These are phyloP conservation scores for Salvelinus sp. DNA, from an alignment of 2,113 vertebrate genomes.

Conservation along the genomic window DNA sequence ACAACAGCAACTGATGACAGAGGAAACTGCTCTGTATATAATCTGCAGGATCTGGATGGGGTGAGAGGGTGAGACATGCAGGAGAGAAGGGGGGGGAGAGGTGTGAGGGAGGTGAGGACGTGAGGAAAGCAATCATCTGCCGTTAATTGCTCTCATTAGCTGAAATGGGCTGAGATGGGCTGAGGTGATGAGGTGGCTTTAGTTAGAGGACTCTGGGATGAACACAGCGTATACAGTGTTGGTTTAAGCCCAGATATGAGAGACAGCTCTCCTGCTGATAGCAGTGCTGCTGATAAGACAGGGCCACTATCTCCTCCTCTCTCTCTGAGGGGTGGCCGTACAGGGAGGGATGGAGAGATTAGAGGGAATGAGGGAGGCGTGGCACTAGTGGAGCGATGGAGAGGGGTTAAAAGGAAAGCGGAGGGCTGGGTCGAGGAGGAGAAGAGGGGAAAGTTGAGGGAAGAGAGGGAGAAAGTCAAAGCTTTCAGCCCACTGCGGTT, in stretches of 20 bases:
- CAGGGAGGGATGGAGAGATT: constrained; percentile 35
- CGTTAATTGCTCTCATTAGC: constrained; percentile 67
- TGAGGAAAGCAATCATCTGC: constrained; percentile 60
- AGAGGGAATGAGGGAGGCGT: constrained; percentile 7
- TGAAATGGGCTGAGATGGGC: constrained; percentile 19
- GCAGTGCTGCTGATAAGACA: constrained; percentile 47
- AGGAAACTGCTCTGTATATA: constrained; percentile 6
- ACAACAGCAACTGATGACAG: constrained; percentile 11
- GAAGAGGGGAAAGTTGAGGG: no score
- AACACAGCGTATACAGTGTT: constrained; percentile 21
- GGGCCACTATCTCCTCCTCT: constrained; percentile 41
- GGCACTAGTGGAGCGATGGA: constrained; percentile 6
- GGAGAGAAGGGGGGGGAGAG: constrained; percentile 24
- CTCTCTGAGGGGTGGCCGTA: constrained; percentile 14
- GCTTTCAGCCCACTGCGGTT: neutral
- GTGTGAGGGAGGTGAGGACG: constrained; percentile 23
- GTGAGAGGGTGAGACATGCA: neutral
- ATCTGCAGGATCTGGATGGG: constrained; percentile 6
- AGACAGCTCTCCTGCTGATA: constrained; percentile 48
- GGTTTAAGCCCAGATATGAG: constrained; percentile 25
- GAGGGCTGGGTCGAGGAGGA: no score
- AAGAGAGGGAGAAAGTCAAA: neutral
- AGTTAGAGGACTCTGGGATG: constrained; percentile 26
- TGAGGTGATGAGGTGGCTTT: neutral
- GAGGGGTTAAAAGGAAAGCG: neutral